Percentiles rank a stretch among this genome's conserved stretches.
Evolutionary conservation across 1,140 invertebrate species (phyloP).

Genomic region (Lepeophtheirus salmonis): DNA sequence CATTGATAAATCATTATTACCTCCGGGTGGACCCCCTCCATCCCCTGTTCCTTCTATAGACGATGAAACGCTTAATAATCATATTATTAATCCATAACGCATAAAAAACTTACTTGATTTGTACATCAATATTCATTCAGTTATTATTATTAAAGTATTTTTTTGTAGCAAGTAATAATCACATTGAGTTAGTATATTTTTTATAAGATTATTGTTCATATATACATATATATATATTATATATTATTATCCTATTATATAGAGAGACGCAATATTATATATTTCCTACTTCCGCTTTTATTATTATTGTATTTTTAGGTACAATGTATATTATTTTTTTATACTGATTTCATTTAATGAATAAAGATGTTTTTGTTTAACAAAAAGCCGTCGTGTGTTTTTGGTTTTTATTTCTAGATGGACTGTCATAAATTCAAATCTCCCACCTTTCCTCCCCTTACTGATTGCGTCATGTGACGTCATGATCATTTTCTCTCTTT

Average conservation of each 20-base stretch:
- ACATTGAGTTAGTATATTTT: background rate
- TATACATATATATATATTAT: slow-evolving; percentile 1
- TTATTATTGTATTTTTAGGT: background rate
- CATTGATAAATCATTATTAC: background rate
- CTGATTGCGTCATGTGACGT: too few relatives aligned
- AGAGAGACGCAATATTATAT: background rate
- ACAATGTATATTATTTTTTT: background rate
- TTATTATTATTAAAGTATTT: background rate
- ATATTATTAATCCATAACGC: background rate
- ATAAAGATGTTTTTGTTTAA: background rate
- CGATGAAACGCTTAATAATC: background rate
- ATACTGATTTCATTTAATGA: background rate
- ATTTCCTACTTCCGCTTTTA: background rate
- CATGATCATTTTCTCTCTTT: too few relatives aligned
- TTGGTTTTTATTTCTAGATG: too few relatives aligned
- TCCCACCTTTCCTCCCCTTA: too few relatives aligned
- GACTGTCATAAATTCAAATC: too few relatives aligned
- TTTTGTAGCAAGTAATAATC: background rate
- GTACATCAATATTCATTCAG: background rate
- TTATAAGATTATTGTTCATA: background rate
- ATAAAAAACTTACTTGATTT: background rate
- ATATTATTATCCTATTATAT: background rate
- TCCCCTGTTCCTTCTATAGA: background rate
- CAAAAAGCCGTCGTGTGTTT: too few relatives aligned
- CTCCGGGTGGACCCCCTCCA: background rate